Base-by-base conservation (phyloP, 1,140 invertebrate species). In the Calliopsis andreniformis region DNA sequence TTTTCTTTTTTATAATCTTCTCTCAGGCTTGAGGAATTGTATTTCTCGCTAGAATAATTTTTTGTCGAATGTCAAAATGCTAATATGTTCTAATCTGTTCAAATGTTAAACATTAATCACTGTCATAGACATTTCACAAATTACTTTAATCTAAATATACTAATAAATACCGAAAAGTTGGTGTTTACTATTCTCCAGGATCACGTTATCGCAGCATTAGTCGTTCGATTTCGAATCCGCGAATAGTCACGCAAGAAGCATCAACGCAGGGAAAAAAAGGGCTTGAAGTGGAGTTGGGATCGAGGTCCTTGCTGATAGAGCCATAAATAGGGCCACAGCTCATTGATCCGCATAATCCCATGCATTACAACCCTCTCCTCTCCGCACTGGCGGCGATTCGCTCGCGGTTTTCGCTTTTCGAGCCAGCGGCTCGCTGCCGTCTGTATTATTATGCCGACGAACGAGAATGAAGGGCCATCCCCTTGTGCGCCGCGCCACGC, bases 281-380 rank as follows among this genome's bases (percentile, higher is more conserved):
- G 28, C 47, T 51, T 32, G 20, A 16, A 64, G 66, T 42, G 51
- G 30, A 68, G 62, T 73, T 39, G 35, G 66, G 77, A 66, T 62
- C 45, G 61, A 62, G 45, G 62, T 72, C 69, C 68, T 61, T 75
- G 78, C 78, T 88, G 88, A 91, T 91, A 91, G 86, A 90, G 90
- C 83, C 89, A 89, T 91, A 91, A 91, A 90, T 90, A 89, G 88
- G 84, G 80, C 83, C 84, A 87, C 90, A 90, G 89, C 89, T 89
- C 89, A 91, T 90, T 90, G 89, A 90, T 90, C 88, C 88, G 88
- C 88, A 87, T 90, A 90, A 91, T 91, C 89, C 87, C 87, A 90
- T 90, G 88, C 87, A 90, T 91, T 90, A 90, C 35, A 39, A 10
- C 35, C 35, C 35, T 39, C 10, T 39, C 88, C 79, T 83, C 76